Conservation (phyloP, 2,797 vertebrate species). For the Peromyscus attwateri region DNA sequence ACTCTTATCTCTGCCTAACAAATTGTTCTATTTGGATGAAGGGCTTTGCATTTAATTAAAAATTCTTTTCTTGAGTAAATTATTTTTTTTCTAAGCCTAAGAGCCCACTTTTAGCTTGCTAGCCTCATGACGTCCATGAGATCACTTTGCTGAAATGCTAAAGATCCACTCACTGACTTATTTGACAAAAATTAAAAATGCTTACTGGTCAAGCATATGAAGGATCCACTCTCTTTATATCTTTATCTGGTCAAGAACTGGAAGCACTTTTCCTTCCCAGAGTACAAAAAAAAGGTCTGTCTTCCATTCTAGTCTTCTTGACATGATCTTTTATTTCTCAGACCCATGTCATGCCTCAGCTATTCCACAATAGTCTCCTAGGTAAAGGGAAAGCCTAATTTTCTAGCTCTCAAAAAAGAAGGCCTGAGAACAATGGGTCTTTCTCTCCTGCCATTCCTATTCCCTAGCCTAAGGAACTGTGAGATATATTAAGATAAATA, state of each 20-base stretch:
- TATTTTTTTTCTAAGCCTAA: constrained; percentile 59
- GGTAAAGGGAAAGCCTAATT: constrained; percentile 62
- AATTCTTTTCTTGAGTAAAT: constrained; percentile 63
- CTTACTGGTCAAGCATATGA: constrained; percentile 24
- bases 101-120: constrained; percentile 70
- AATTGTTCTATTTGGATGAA: constrained; percentile 63
- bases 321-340: constrained; percentile 63
- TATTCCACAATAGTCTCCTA: constrained; percentile 19
- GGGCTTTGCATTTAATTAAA: constrained; percentile 60
- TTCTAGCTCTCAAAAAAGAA: constrained; percentile 34
- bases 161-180: constrained; percentile 65
- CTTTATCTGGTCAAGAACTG: constrained; percentile 38
- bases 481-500: constrained; percentile 69
- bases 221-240: constrained; percentile 67
- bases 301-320: constrained; percentile 23
- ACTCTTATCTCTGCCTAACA: constrained; percentile 67
- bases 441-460: not conserved
- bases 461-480: not conserved
- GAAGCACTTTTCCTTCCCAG: not conserved
- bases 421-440: not conserved
- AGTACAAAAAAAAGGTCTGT: not conserved
- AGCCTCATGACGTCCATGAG: constrained; percentile 63
- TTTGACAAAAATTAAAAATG: constrained; percentile 57
- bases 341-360: not conserved
- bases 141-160: constrained; percentile 63